A percentile compares a stretch with the other conserved stretches of the same genome.
phyloP scores from a whole-genome alignment of 2,888 invertebrate genomes.

The Melipona beecheii region DNA sequence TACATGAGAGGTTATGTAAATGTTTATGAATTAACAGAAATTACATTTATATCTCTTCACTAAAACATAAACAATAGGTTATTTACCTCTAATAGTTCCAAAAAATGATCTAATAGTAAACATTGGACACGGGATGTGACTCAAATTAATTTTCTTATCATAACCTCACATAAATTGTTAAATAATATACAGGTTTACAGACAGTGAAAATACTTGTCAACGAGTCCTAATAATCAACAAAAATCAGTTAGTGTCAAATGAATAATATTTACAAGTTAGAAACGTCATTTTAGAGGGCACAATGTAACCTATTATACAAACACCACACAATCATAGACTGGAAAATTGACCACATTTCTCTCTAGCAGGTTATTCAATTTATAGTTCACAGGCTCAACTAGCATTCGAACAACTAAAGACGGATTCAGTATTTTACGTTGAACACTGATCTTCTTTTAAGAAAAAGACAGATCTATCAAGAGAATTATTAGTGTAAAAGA shows the following conservation, averaged over 20 bases:
- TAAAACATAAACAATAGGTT: constrained; percentile 37
- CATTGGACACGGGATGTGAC: constrained; percentile 74
- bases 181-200: constrained; percentile 68
- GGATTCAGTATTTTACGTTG: constrained; percentile 33
- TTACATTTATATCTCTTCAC: constrained; percentile 14
- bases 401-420: constrained; percentile 38
- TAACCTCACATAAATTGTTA: constrained; percentile 79
- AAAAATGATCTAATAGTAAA: constrained; percentile 72
- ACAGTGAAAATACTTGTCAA: constrained; percentile 65
- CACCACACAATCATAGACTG: constrained; percentile 81
- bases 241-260: constrained; percentile 72
- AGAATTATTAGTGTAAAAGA: constrained; percentile 4
- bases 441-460: background rate
- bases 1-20: constrained; percentile 71
- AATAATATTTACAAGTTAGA: constrained; percentile 78
- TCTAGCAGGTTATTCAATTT: constrained; percentile 56
- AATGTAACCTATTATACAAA: constrained; percentile 83
- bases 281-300: constrained; percentile 81
- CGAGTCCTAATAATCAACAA: constrained; percentile 51
- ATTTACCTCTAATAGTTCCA: constrained; percentile 73
- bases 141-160: constrained; percentile 74
- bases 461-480: constrained; percentile 22
- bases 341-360: constrained; percentile 70
- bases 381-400: constrained; percentile 40
- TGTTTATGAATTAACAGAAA: constrained; percentile 47